phyloP scores from a whole-genome alignment of 2,797 vertebrate genomes.

The Molossus alvarezi region DNA sequence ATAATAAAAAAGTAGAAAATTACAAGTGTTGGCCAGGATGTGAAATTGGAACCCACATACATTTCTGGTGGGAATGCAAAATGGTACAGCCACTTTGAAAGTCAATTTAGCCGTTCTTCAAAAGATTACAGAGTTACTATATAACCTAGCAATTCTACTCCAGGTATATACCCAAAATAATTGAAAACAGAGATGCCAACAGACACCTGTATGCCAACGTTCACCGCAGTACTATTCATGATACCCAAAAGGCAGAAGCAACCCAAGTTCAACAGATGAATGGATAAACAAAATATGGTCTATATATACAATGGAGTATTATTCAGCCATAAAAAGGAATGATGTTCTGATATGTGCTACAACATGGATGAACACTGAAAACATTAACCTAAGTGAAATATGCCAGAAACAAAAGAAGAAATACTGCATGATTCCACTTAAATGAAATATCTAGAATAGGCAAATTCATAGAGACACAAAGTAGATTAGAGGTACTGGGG shows the following conservation, averaged over 20 bases:
- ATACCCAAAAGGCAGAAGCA: neutral
- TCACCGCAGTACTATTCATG: neutral
- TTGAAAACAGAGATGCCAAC: neutral
- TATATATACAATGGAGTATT: neutral
- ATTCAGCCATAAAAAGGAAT: constrained; percentile 11
- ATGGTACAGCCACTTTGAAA: neutral
- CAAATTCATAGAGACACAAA: constrained; percentile 18
- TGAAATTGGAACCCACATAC: neutral
- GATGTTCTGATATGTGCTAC: neutral
- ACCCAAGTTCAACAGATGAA: neutral
- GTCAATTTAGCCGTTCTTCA: neutral
- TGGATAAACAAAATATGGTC: neutral
- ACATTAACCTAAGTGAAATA: neutral
- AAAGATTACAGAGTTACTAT: constrained; percentile 26
- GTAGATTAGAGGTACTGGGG: neutral
- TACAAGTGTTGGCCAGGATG: neutral
- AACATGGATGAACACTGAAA: constrained; percentile 9
- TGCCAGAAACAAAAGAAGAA: constrained; percentile 9
- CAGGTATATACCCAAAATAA: constrained; percentile 2
- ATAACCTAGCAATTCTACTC: neutral
- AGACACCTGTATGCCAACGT: neutral
- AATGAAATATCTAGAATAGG: neutral
- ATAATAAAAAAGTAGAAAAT: neutral
- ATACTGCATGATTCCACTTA: neutral
- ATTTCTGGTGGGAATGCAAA: neutral